Evolutionary conservation across 2,888 invertebrate species (phyloP).

Genomic region (Megalurothrips usitatus): DNA sequence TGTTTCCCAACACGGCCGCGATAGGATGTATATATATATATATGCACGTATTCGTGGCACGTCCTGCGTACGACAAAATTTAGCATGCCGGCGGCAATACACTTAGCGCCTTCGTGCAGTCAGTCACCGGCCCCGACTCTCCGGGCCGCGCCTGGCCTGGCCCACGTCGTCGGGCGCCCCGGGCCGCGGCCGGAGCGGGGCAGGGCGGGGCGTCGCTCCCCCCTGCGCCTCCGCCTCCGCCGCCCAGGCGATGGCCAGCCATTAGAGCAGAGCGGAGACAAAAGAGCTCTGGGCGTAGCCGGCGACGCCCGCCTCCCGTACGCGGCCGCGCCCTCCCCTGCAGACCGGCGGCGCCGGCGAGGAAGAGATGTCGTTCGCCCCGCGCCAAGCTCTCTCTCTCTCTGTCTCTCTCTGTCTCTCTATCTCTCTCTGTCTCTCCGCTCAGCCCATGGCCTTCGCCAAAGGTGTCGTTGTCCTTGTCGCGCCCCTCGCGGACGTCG

Average conservation of each 20-base stretch:
- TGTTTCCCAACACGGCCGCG: no score
- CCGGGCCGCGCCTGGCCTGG: neutral
- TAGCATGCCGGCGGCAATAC: no score
- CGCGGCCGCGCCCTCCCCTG: neutral
- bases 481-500: no score
- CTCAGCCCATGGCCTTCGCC: neutral
- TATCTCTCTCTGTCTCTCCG: neutral
- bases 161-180: neutral
- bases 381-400: neutral
- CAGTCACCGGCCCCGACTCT: neutral
- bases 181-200: neutral
- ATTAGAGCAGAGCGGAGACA: neutral
- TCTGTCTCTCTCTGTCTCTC: neutral
- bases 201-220: neutral
- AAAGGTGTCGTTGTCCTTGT: neutral
- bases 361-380: no score
- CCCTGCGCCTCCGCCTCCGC: neutral
- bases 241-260: neutral
- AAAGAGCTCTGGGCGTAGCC: neutral
- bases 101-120: neutral
- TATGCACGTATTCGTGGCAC: no score
- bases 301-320: neutral
- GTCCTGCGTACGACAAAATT: no score
- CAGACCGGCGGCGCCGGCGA: neutral
- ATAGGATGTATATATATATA: no score